phyloP scores from a whole-genome alignment of 2,113 vertebrate genomes.

The Telmatochromis sp. region DNA sequence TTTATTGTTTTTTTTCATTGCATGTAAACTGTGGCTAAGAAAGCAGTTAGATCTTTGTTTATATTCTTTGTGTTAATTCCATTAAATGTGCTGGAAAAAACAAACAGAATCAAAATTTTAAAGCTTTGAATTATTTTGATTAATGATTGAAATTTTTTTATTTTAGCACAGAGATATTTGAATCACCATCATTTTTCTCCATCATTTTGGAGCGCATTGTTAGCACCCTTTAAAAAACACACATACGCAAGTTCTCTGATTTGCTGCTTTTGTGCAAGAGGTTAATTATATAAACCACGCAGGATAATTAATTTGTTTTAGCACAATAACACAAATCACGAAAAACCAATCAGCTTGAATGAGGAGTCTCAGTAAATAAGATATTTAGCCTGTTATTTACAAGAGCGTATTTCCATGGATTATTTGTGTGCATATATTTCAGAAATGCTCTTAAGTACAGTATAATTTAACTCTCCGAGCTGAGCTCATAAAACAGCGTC shows the following conservation, averaged over 20 bases:
- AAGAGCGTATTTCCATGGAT: background rate
- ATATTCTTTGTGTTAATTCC: background rate
- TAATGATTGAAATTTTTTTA: background rate
- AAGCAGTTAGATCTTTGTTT: background rate
- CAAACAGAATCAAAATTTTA: background rate
- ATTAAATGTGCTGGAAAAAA: background rate
- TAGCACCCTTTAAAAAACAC: background rate
- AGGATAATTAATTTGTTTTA: background rate
- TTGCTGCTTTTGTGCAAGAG: background rate
- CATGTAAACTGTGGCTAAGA: background rate
- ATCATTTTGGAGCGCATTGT: background rate
- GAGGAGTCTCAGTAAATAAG: background rate
- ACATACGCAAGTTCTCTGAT: background rate
- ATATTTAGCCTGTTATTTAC: background rate
- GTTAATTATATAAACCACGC: background rate
- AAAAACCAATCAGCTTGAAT: background rate
- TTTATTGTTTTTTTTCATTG: background rate
- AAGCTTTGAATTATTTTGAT: background rate
- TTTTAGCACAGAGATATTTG: background rate
- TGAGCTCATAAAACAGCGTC: background rate
- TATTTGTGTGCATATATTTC: background rate
- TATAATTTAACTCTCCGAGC: background rate
- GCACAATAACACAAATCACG: background rate
- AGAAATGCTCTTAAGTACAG: background rate
- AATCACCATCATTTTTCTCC: background rate